phyloP scores from a whole-genome alignment of 2,888 invertebrate genomes.

The Torymus aiolomorphi region DNA sequence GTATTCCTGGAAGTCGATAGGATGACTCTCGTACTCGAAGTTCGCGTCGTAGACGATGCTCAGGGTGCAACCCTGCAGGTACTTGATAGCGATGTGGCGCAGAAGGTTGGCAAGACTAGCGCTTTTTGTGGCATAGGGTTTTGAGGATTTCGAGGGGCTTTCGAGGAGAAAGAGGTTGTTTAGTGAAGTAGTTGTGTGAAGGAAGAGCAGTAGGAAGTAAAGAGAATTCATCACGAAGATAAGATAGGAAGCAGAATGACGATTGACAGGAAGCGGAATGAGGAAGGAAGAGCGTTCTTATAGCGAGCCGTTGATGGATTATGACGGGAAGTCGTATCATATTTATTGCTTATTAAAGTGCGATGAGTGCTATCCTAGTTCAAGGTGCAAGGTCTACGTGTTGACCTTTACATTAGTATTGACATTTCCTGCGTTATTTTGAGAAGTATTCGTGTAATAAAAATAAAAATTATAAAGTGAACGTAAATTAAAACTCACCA shows the following conservation, averaged over 20 bases:
- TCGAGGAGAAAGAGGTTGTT: background rate
- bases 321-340: slow-evolving; percentile 24
- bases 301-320: background rate
- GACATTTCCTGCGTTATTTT: no score
- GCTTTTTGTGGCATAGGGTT: background rate
- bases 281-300: no score
- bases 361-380: slow-evolving; percentile 16
- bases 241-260: no score
- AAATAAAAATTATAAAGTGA: no score
- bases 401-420: no score
- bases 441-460: no score
- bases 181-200: background rate
- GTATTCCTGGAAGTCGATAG: slow-evolving; percentile 44
- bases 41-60: slow-evolving; percentile 48
- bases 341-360: slow-evolving; percentile 52
- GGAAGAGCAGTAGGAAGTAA: background rate
- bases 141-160: background rate
- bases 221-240: no score
- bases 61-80: slow-evolving; percentile 44
- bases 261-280: no score
- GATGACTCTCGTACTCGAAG: slow-evolving; percentile 34
- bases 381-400: no score
- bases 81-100: slow-evolving; percentile 12
- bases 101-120: slow-evolving; percentile 48
- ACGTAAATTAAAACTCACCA: no score